These are phyloP conservation scores for Hozukius guyotensis DNA, from an alignment of 2,797 vertebrate genomes.

Conservation along the genomic window DNA sequence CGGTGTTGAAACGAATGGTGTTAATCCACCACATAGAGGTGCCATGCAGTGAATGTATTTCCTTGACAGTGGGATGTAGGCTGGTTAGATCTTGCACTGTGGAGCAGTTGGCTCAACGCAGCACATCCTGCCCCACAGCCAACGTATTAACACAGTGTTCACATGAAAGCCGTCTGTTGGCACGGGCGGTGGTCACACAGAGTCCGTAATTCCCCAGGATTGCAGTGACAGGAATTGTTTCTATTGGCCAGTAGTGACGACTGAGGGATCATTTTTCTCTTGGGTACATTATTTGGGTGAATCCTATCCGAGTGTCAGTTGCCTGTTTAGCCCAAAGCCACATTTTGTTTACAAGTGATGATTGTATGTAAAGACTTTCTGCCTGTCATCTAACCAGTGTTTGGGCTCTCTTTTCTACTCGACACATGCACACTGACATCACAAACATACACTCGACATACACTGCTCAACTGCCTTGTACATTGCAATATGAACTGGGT, in stretches of 20 bases:
- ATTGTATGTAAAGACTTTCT: slow-evolving; percentile 83
- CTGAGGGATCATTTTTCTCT: slow-evolving; percentile 53
- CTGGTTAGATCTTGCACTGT: slow-evolving; percentile 66
- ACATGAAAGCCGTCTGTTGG: slow-evolving; percentile 50
- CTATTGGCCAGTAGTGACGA: slow-evolving; percentile 52
- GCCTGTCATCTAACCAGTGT: slow-evolving; percentile 75
- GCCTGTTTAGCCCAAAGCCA: slow-evolving; percentile 81
- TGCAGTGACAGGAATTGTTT: slow-evolving; percentile 50
- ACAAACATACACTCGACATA: slow-evolving; percentile 76
- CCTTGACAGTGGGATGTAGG: slow-evolving; percentile 73
- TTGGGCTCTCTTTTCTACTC: slow-evolving; percentile 72
- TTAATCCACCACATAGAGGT: slow-evolving; percentile 69
- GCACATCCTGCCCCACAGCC: slow-evolving; percentile 67
- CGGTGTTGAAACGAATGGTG: slow-evolving; percentile 61
- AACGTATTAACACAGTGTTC: slow-evolving; percentile 71
- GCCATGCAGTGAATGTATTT: slow-evolving; percentile 82
- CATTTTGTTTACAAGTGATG: slow-evolving; percentile 85
- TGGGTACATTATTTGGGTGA: slow-evolving; percentile 53
- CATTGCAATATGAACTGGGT: slow-evolving; percentile 94
- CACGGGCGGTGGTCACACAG: slow-evolving; percentile 31
- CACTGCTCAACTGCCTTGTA: slow-evolving; percentile 96
- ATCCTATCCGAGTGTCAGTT: slow-evolving; percentile 60
- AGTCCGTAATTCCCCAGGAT: slow-evolving; percentile 53
- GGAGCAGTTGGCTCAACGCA: slow-evolving; percentile 56
- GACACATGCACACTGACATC: slow-evolving; percentile 72